Evolutionary conservation across 1,140 invertebrate genomes (phyloP).

Genomic region (Calliopsis andreniformis): DNA sequence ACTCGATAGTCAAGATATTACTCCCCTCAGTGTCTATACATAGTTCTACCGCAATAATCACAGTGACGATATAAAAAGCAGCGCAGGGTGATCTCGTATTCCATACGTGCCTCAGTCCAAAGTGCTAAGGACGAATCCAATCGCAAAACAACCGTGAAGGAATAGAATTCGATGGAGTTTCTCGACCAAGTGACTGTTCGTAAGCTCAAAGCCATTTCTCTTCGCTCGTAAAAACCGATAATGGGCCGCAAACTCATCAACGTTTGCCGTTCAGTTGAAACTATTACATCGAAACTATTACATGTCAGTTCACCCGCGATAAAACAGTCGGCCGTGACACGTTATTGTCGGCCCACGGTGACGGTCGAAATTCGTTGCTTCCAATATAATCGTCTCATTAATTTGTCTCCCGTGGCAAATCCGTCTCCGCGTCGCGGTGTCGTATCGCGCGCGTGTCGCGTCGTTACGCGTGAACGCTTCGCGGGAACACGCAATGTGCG

Average conservation of each 20-base stretch:
- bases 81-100: no score
- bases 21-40: no score
- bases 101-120: no score
- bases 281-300: slow-evolving; percentile 22
- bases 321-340: slow-evolving; percentile 31
- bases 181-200: neutral
- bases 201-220: neutral
- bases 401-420: slow-evolving; percentile 27
- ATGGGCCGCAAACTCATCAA: slow-evolving; percentile 15
- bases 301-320: slow-evolving; percentile 25
- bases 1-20: no score
- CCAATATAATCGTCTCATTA: slow-evolving; percentile 44
- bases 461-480: neutral
- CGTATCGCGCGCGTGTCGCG: neutral
- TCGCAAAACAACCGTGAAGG: neutral
- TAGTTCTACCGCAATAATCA: no score
- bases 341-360: neutral
- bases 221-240: slow-evolving; percentile 27
- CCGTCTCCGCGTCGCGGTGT: neutral
- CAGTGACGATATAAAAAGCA: no score
- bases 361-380: slow-evolving; percentile 28
- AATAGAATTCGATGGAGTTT: neutral
- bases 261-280: slow-evolving; percentile 37
- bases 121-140: no score
- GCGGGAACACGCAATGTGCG: neutral